phyloP scores from a whole-genome alignment of 2,113 vertebrate species.

The Acanthisitta chloris region DNA sequence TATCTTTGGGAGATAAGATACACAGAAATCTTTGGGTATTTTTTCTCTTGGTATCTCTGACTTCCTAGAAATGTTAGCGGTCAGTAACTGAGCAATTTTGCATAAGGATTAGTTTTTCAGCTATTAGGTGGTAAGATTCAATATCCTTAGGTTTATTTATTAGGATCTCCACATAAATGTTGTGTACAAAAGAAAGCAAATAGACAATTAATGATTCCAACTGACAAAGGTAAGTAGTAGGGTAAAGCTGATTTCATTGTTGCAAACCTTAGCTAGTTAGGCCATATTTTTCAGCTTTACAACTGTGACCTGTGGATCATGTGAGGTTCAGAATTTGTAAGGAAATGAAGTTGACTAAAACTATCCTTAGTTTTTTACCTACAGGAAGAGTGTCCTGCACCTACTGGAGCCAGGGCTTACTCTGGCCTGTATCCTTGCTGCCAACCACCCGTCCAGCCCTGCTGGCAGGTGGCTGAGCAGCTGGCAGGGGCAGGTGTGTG shows the following conservation, averaged over 20 bases:
- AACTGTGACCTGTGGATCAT: background rate
- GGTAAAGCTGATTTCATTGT: background rate
- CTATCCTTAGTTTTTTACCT: background rate
- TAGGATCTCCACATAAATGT: background rate
- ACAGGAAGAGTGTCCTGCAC: background rate
- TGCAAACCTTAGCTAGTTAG: background rate
- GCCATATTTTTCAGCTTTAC: background rate
- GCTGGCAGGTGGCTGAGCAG: background rate
- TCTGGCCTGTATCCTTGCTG: background rate
- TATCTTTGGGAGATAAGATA: background rate
- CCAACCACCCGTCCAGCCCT: rapidly evolving
- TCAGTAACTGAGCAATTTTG: background rate
- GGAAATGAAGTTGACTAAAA: background rate
- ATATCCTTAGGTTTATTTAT: background rate
- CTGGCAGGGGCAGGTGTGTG: rapidly evolving
- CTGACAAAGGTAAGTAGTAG: background rate
- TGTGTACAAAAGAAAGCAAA: background rate
- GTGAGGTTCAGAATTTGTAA: background rate
- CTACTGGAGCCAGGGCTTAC: background rate
- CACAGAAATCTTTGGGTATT: background rate
- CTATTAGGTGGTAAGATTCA: background rate
- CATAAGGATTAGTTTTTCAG: background rate
- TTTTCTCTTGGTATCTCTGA: background rate
- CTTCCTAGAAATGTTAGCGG: background rate
- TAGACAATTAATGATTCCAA: background rate